phyloP scores from a whole-genome alignment of 2,113 vertebrate genomes.

The Catharus minimus region DNA sequence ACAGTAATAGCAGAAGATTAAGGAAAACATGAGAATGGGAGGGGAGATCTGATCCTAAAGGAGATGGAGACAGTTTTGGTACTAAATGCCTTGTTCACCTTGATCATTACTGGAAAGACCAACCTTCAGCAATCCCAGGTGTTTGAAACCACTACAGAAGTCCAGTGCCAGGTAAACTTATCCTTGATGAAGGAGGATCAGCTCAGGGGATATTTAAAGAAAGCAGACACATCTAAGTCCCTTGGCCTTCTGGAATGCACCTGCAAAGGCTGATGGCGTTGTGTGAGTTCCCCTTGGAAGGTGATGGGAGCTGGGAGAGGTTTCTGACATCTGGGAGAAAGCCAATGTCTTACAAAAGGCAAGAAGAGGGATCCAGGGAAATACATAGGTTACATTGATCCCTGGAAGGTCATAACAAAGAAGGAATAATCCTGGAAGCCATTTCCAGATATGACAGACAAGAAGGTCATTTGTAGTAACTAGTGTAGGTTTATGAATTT shows the following conservation, averaged over 20 bases:
- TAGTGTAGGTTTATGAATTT: neutral
- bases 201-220: neutral
- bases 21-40: neutral
- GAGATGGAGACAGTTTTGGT: neutral
- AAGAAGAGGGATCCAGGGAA: neutral
- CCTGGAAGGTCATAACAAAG: neutral
- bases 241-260: neutral
- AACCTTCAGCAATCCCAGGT: neutral
- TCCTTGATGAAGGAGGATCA: neutral
- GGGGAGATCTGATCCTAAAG: neutral
- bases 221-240: neutral
- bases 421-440: neutral
- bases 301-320: neutral
- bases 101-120: neutral
- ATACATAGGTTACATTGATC: rapidly evolving
- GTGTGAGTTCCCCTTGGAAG: neutral
- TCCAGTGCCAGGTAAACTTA: neutral
- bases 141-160: neutral
- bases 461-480: neutral
- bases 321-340: neutral
- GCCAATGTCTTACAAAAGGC: neutral
- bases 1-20: neutral
- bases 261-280: neutral
- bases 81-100: neutral
- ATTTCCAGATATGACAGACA: neutral